Evolutionary conservation across 2,113 vertebrate species (phyloP).

Genomic region (Apaloderma vittatum): DNA sequence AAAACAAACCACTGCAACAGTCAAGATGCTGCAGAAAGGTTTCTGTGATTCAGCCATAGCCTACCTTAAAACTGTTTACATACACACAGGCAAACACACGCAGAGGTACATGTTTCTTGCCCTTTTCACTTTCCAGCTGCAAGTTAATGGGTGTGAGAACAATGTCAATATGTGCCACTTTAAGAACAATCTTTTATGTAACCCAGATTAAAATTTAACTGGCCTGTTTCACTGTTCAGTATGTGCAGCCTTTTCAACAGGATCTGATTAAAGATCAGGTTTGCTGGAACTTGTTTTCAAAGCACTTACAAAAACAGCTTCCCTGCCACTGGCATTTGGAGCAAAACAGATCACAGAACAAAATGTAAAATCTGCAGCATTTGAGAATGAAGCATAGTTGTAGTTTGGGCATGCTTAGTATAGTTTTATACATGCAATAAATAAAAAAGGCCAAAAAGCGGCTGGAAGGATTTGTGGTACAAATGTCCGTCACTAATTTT

Average conservation of each 20-base stretch:
- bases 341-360: not conserved
- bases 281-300: conserved; percentile 69
- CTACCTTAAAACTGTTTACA: not conserved
- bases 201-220: conserved; percentile 72
- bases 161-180: conserved; percentile 18
- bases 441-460: not conserved
- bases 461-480: not conserved
- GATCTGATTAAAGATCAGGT: conserved; percentile 73
- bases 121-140: not conserved
- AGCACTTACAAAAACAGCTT: conserved; percentile 43
- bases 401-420: not conserved
- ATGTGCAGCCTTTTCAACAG: not conserved
- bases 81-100: not conserved
- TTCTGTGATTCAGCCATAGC: not conserved
- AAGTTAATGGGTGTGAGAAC: conserved; percentile 37
- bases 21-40: not conserved
- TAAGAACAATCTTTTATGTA: conserved; percentile 67
- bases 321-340: not conserved
- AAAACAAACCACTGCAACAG: not conserved
- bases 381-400: not conserved
- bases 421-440: not conserved
- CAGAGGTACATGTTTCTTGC: not conserved
- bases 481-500: not conserved
- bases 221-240: conserved; percentile 2
- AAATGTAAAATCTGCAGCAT: not conserved